These are phyloP conservation scores for Mesocricetus auratus DNA, from an alignment of 2,113 vertebrate genomes.

Conservation along the genomic window DNA sequence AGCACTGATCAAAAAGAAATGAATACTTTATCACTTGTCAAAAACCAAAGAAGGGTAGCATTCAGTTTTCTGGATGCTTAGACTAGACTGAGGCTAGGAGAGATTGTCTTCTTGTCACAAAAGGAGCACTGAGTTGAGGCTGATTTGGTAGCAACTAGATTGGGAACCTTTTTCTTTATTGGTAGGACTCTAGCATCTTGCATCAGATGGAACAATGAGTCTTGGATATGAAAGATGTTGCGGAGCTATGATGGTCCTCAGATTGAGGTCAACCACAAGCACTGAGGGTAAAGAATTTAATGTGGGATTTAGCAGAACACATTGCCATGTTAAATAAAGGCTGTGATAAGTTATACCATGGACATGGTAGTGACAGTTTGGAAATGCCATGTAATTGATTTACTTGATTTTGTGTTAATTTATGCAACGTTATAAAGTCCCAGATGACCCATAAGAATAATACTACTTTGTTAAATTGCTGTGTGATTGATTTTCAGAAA, in stretches of 20 bases:
- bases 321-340: conserved; percentile 4
- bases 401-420: conserved; percentile 49
- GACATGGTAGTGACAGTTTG: neutral
- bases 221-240: neutral
- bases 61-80: neutral
- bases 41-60: neutral
- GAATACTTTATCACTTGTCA: neutral
- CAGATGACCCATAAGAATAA: conserved; percentile 19
- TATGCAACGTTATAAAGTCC: conserved; percentile 15
- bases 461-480: conserved; percentile 12
- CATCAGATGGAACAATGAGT: neutral
- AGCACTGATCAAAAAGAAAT: neutral
- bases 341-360: neutral
- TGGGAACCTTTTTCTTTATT: neutral
- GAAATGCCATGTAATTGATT: conserved; percentile 35
- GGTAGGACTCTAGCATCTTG: neutral
- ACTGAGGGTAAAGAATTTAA: neutral
- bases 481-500: conserved; percentile 47
- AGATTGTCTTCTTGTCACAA: neutral
- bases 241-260: neutral
- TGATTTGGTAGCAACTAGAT: neutral
- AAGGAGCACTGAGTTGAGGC: neutral
- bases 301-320: neutral
- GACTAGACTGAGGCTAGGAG: neutral
- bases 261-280: neutral